phyloP scores from a whole-genome alignment of 2,797 vertebrate genomes.

The Novumbra hubbsi region DNA sequence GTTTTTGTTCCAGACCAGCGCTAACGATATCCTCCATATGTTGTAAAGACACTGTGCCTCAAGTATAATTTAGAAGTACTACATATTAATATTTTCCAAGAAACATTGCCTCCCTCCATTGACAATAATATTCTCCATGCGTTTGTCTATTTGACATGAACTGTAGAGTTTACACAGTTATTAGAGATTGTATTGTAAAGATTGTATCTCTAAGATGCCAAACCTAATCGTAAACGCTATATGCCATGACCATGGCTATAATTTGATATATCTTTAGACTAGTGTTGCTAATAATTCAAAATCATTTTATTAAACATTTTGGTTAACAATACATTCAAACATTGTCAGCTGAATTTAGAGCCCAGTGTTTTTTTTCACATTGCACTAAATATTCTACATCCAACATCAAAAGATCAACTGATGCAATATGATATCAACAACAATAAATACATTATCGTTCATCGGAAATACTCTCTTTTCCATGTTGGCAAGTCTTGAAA shows the following conservation, averaged over 20 bases:
- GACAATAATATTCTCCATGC: background rate
- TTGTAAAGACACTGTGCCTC: background rate
- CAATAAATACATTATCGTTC: constrained; percentile 12
- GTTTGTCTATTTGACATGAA: background rate
- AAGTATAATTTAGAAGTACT: background rate
- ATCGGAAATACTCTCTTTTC: constrained; percentile 77
- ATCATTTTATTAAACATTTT: constrained; percentile 60
- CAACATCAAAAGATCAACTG: constrained; percentile 18
- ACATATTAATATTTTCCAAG: background rate
- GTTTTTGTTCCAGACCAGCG: background rate
- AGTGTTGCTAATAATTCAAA: constrained; percentile 53
- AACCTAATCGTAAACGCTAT: background rate
- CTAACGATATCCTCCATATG: background rate
- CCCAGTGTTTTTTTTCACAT: constrained; percentile 16
- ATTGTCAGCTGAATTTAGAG: constrained; percentile 54
- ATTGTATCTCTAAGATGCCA: background rate
- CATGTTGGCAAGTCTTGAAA: constrained; percentile 73
- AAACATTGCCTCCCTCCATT: background rate
- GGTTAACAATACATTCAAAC: constrained; percentile 53
- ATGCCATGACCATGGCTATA: background rate
- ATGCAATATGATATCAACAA: constrained; percentile 12
- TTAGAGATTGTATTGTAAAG: background rate
- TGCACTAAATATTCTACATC: constrained; percentile 19
- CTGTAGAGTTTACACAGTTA: background rate
- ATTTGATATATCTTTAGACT: constrained; percentile 1